Evolutionary conservation across 2,113 vertebrate genomes (phyloP).

Genomic region (Pelecanus crispus): DNA sequence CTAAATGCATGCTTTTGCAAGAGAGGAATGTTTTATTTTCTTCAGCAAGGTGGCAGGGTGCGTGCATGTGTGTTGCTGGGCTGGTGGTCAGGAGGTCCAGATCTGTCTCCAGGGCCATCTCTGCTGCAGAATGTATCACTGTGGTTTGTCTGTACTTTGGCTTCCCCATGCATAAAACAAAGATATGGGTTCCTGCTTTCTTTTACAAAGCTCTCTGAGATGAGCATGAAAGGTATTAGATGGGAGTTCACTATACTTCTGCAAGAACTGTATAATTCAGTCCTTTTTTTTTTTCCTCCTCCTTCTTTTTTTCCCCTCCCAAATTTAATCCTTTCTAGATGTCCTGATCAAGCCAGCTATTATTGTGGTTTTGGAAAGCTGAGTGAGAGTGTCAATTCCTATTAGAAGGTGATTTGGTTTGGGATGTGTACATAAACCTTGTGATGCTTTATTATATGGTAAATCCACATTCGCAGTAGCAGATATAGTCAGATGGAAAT

Average conservation of each 20-base stretch:
- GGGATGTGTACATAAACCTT: neutral
- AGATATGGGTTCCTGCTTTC: neutral
- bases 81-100: neutral
- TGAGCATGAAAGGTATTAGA: neutral
- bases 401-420: neutral
- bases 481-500: neutral
- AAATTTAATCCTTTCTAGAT: neutral
- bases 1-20: neutral
- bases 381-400: neutral
- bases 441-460: neutral
- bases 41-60: neutral
- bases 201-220: neutral
- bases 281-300: neutral
- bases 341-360: neutral
- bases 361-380: neutral
- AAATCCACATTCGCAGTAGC: neutral
- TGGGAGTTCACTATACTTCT: neutral
- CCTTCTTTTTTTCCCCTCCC: neutral
- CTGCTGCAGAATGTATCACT: neutral
- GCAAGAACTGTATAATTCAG: neutral
- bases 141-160: neutral
- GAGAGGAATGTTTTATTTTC: neutral
- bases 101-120: neutral
- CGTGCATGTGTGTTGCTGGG: rapidly evolving
- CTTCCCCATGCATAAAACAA: neutral